Evolutionary conservation across 2,888 invertebrate genomes (phyloP), one percentile per base, ranked within the genome.

Genomic region (Micoletzkya japonica): DNA sequence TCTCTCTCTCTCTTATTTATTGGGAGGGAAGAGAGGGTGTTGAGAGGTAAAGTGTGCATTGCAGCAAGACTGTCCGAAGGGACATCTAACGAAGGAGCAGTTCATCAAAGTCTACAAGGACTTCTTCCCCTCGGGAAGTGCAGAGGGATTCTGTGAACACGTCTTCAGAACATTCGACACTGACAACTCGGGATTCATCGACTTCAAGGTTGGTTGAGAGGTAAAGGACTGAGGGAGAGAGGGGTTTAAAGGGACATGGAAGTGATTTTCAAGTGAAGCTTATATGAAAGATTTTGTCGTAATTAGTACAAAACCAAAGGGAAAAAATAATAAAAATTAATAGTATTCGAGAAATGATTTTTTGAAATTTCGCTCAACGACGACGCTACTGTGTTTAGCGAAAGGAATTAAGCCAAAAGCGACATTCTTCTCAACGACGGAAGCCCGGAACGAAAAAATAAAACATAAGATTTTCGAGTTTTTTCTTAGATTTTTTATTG

Each of bases 171-270:
- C 86, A 28, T 86, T 86, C 76, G 86, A 86, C 87, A 95, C 95
- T 92, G 95, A 96, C 88, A 94, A 95, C 89, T 94, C 76, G 50
- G 95, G 95, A 82, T 95, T 94, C 89, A 96, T 96, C 88, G 84
- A 85, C 73, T 85, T 86, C 78, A 83, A 86, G 93, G 95, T 95
- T 90, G 54, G 67, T 54, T n/a, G n/a, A n/a, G n/a, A n/a, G n/a
- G n/a, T n/a, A 37, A 32, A 7, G 52, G 26, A 63, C 39, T 26
- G 64, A 95, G 95, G 57, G 54, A 17, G 20, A 20, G n/a, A n/a
- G n/a, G n/a, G n/a, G n/a, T n/a, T n/a, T n/a, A n/a, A n/a, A n/a
- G n/a, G n/a, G n/a, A n/a, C n/a, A n/a, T n/a, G n/a, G n/a, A n/a
- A n/a, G n/a, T n/a, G n/a, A n/a, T n/a, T n/a, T n/a, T n/a, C n/a